A percentile compares a stretch with the other conserved stretches of the same genome.
phyloP scores from a whole-genome alignment of 2,797 vertebrate genomes.

The Mionectes olivaceus region DNA sequence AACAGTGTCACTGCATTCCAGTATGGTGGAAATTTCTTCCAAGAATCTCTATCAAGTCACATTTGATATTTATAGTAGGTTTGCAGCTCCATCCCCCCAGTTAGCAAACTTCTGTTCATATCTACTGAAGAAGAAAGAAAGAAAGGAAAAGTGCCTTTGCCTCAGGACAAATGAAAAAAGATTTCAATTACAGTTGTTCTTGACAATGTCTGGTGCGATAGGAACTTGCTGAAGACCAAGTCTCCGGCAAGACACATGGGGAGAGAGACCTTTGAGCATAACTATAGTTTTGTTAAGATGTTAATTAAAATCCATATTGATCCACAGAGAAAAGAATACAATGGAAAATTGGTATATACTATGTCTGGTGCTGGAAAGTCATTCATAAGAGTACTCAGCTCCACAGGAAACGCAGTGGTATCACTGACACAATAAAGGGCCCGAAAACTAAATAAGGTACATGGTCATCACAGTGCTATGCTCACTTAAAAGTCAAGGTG shows the following conservation, averaged over 20 bases:
- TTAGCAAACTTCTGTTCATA: conserved; percentile 59
- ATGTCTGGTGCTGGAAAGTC: background rate
- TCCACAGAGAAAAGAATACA: conserved; percentile 36
- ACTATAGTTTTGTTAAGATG: conserved; percentile 58
- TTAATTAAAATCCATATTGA: conserved; percentile 76
- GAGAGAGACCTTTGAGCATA: conserved; percentile 53
- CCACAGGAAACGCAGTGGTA: background rate
- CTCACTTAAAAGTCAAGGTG: conserved; percentile 33
- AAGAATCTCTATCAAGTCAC: conserved; percentile 49
- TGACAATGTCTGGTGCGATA: background rate
- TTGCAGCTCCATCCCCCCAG: conserved; percentile 43
- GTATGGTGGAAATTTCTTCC: conserved; percentile 47
- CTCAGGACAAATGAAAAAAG: conserved; percentile 26
- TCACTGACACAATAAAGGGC: conserved; percentile 4
- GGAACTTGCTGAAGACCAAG: conserved; percentile 57
- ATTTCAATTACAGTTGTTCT: conserved; percentile 32
- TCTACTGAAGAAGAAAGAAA: background rate
- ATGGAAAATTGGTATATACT: conserved; percentile 43
- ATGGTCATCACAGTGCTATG: background rate
- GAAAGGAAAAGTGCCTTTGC: background rate
- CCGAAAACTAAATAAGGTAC: background rate
- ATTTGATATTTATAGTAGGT: conserved; percentile 61
- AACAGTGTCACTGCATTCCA: conserved; percentile 39
- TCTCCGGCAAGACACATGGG: conserved; percentile 49
- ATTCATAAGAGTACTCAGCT: conserved; percentile 9